Conservation (phyloP, 1,140 invertebrate genomes). For the Sinonovacula constricta region DNA sequence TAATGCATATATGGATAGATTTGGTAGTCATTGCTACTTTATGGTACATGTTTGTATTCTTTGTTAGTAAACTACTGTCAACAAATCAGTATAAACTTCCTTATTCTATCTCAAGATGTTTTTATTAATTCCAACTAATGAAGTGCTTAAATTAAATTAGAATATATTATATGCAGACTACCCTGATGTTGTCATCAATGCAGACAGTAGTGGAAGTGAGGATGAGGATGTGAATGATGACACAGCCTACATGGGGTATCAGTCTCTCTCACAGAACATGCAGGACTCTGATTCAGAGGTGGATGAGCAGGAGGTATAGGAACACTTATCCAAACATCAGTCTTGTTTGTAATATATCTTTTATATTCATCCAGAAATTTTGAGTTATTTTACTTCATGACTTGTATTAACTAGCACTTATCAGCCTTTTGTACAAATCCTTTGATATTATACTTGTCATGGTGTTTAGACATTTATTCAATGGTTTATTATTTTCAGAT, state of each 20-base stretch:
- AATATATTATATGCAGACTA: too few species aligned
- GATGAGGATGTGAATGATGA: constrained; percentile 30
- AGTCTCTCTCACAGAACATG: constrained; percentile 21
- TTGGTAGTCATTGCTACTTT: too few species aligned
- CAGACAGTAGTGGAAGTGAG: constrained; percentile 32
- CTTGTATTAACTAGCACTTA: background rate
- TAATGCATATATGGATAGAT: too few species aligned
- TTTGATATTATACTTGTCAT: background rate
- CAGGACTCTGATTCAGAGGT: background rate
- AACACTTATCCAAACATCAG: background rate
- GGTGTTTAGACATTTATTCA: too few species aligned
- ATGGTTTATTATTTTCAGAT: too few species aligned
- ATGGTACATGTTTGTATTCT: too few species aligned
- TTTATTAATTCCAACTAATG: too few species aligned
- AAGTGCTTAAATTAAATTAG: too few species aligned
- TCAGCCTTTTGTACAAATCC: background rate
- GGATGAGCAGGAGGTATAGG: constrained; percentile 6
- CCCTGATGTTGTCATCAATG: constrained; percentile 48
- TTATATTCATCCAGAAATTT: background rate
- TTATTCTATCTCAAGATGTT: too few species aligned
- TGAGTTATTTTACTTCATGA: background rate
- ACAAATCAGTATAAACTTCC: too few species aligned
- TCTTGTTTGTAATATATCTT: background rate
- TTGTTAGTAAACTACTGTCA: too few species aligned
- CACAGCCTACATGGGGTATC: constrained; percentile 34